Conservation (phyloP, 2,888 invertebrate genomes). For the Physocephala rufipes region DNA sequence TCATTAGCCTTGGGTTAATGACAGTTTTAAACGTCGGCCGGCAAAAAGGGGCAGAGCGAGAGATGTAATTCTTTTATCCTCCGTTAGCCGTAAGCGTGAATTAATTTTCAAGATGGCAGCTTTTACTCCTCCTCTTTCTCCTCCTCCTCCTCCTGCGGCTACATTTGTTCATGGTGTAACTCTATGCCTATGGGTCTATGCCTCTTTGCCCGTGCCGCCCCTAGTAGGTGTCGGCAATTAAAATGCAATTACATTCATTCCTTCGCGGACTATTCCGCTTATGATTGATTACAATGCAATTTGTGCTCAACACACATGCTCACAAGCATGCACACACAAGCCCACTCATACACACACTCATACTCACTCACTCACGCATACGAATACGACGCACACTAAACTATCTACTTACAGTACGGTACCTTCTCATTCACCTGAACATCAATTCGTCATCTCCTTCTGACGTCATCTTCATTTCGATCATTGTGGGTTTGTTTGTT, state of each 20-base stretch:
- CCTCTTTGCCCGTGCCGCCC: neutral
- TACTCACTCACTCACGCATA: constrained; percentile 2
- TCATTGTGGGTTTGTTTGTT: neutral
- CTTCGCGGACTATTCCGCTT: constrained; percentile 14
- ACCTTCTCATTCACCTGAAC: too few relatives aligned
- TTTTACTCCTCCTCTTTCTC: neutral
- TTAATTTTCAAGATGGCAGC: neutral
- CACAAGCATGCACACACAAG: constrained; percentile 13
- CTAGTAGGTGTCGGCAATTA: constrained; percentile 38
- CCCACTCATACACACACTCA: constrained; percentile 3
- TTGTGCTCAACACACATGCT: constrained; percentile 47
- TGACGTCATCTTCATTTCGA: neutral
- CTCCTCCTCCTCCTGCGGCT: neutral
- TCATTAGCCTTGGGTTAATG: too few relatives aligned
- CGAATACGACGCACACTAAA: too few relatives aligned
- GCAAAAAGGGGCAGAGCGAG: too few relatives aligned
- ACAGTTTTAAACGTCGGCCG: too few relatives aligned
- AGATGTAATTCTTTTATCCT: too few relatives aligned
- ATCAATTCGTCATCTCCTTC: neutral
- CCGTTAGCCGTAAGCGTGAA: constrained; percentile 1
- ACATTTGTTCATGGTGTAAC: too few relatives aligned
- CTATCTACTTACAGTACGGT: too few relatives aligned
- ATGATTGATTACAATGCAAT: constrained; percentile 60
- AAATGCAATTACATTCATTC: constrained; percentile 42
- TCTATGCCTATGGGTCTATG: too few relatives aligned